phyloP scores from a whole-genome alignment of 2,888 invertebrate genomes.

The Rhagonycha fulva region DNA sequence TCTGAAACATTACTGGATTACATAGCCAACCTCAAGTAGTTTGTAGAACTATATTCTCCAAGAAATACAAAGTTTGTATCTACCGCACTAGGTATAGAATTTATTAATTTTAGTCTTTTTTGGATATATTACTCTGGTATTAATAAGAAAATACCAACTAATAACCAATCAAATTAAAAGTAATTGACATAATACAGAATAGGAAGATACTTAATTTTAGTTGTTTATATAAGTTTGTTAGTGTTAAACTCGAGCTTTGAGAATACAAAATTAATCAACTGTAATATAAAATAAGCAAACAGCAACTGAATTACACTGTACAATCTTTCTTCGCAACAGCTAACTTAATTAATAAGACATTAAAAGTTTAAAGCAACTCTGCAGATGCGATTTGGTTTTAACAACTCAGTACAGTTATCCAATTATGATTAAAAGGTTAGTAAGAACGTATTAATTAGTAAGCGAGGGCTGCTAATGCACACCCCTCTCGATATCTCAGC shows the following conservation, averaged over 20 bases:
- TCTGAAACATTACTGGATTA: conserved; percentile 14
- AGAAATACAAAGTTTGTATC: conserved; percentile 17
- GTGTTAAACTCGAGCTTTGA: neutral
- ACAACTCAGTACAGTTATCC: conserved; percentile 53
- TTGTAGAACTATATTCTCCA: conserved; percentile 20
- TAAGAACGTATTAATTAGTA: conserved; percentile 57
- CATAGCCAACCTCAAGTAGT: conserved; percentile 17
- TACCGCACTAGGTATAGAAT: neutral
- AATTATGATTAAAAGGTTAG: conserved; percentile 59
- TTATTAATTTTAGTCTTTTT: neutral
- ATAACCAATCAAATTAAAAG: neutral
- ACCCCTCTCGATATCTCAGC: conserved; percentile 50
- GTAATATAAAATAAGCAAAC: conserved; percentile 22
- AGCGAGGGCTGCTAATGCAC: conserved; percentile 45
- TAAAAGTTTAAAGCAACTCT: conserved; percentile 48
- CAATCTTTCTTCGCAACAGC: conserved; percentile 36
- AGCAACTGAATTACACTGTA: neutral
- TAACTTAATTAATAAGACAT: conserved; percentile 54
- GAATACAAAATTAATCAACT: conserved; percentile 16
- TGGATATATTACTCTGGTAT: neutral
- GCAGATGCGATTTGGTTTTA: conserved; percentile 50
- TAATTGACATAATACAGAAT: neutral
- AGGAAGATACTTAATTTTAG: neutral
- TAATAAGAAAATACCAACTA: neutral
- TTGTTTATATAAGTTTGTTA: neutral